These are phyloP conservation scores for Tricholauxania praeusta DNA, from an alignment of 2,888 invertebrate species.

Conservation along the genomic window DNA sequence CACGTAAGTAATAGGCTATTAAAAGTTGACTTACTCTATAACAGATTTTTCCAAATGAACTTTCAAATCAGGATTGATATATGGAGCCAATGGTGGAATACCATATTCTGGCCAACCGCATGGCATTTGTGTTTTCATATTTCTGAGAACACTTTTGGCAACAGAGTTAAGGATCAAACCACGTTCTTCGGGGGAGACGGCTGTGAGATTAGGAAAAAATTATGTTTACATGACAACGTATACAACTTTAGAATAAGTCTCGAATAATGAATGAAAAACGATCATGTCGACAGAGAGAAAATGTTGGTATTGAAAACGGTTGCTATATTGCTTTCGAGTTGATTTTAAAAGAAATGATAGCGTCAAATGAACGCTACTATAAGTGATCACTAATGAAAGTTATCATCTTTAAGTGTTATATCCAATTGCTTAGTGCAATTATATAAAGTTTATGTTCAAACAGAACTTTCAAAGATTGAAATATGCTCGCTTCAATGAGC, in stretches of 20 bases:
- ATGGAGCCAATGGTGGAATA: constrained; percentile 62
- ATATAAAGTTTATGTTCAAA: too few species aligned
- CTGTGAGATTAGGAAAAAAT: constrained; percentile 38
- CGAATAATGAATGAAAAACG: not conserved
- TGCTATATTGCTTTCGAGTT: too few species aligned
- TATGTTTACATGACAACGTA: not conserved
- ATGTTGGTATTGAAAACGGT: too few species aligned
- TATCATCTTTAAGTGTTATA: too few species aligned
- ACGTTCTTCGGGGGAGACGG: constrained; percentile 45
- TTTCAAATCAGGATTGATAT: constrained; percentile 59
- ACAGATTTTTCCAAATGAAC: constrained; percentile 52
- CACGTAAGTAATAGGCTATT: not conserved
- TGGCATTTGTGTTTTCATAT: constrained; percentile 55
- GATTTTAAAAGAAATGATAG: too few species aligned
- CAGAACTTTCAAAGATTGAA: too few species aligned
- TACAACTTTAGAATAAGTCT: not conserved
- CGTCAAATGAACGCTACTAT: too few species aligned
- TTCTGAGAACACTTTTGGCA: constrained; percentile 56
- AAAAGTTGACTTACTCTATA: constrained; percentile 55
- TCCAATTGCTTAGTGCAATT: too few species aligned
- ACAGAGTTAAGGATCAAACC: constrained; percentile 58
- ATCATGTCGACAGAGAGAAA: too few species aligned
- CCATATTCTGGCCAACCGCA: constrained; percentile 62
- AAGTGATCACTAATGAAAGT: too few species aligned
- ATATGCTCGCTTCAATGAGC: too few species aligned